Evolutionary conservation across 2,888 invertebrate species (phyloP).

Genomic region (Metallyticus violacea): DNA sequence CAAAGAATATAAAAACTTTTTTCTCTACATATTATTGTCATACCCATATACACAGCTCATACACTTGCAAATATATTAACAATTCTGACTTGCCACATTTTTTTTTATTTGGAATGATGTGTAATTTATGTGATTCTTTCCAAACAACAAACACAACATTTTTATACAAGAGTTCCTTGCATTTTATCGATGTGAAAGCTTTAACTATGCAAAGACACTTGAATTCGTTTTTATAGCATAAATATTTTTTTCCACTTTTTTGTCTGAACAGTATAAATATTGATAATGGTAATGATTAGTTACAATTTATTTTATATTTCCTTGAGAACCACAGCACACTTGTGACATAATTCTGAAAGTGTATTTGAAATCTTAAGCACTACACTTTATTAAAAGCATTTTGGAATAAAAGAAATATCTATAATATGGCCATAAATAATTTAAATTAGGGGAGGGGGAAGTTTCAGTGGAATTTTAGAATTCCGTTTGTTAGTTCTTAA

Average conservation of each 20-base stretch:
- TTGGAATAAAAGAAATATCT: slow-evolving; percentile 15
- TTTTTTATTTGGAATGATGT: slow-evolving; percentile 27
- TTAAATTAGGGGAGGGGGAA: background rate
- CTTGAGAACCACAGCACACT: slow-evolving; percentile 31
- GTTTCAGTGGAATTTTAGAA: slow-evolving; percentile 14
- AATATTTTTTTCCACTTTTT: background rate
- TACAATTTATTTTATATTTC: slow-evolving; percentile 11
- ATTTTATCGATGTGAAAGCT: slow-evolving; percentile 9
- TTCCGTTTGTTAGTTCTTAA: background rate
- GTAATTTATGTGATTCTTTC: slow-evolving; percentile 12
- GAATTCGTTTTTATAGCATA: slow-evolving; percentile 19
- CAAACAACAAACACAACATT: slow-evolving; percentile 16
- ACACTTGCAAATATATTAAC: slow-evolving; percentile 28
- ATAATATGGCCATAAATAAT: background rate
- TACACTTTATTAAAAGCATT: slow-evolving; percentile 15
- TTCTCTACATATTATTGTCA: slow-evolving; percentile 31
- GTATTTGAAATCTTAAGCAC: background rate
- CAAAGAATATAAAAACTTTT: slow-evolving; percentile 31
- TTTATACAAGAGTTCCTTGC: slow-evolving; percentile 15
- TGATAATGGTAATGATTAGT: slow-evolving; percentile 18
- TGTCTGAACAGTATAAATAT: slow-evolving; percentile 15
- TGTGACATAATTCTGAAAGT: slow-evolving; percentile 9
- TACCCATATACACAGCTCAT: slow-evolving; percentile 29
- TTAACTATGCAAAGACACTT: slow-evolving; percentile 27
- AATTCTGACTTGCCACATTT: background rate